Percentiles rank a stretch among this genome's conserved stretches.
Evolutionary conservation across 2,113 vertebrate species (phyloP).

Genomic region (Nibea coibor): DNA sequence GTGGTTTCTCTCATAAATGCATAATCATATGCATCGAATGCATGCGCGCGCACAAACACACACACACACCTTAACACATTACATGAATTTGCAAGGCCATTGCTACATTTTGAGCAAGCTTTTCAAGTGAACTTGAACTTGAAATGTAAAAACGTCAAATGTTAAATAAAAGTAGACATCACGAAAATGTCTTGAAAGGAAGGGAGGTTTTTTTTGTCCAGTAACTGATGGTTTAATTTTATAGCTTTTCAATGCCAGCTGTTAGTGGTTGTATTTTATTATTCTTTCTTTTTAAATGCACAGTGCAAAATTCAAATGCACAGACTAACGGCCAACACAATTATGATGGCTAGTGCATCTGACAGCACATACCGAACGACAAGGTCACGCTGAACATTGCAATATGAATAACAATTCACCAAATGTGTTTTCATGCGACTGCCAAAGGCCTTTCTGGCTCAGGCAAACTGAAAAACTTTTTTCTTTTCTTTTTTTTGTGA

Average conservation of each 20-base stretch:
- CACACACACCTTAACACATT: not conserved
- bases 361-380: constrained; percentile 25
- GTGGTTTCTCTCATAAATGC: not conserved
- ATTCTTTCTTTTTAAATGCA: not conserved
- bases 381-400: constrained; percentile 25
- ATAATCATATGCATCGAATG: not conserved
- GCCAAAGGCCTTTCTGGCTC: constrained; percentile 20
- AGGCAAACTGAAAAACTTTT: constrained; percentile 30
- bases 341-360: constrained; percentile 17
- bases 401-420: constrained; percentile 28
- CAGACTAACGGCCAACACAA: not conserved
- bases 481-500: constrained; percentile 3
- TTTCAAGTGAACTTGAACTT: constrained; percentile 4
- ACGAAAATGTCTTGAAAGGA: not conserved
- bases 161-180: not conserved
- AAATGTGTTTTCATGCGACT: constrained; percentile 25
- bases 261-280: not conserved
- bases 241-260: not conserved
- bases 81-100: not conserved
- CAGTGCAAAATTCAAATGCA: not conserved
- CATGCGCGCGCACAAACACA: not conserved
- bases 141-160: not conserved
- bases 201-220: not conserved
- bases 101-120: not conserved
- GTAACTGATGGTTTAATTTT: not conserved